Evolutionary conservation across 2,888 invertebrate genomes (phyloP).

Genomic region (Argyra leucocephala): DNA sequence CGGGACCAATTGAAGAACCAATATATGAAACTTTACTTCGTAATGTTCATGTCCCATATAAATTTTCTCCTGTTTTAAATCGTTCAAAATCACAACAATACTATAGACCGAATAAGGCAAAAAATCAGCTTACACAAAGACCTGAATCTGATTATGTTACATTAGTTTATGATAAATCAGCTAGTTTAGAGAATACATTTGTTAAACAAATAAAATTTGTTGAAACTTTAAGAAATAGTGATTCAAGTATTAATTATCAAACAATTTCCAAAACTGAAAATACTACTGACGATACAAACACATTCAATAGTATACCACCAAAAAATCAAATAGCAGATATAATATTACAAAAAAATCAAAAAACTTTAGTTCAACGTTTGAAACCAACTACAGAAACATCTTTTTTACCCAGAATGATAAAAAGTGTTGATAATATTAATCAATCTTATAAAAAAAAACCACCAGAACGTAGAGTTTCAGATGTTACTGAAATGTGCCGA

Average conservation of each 20-base stretch:
- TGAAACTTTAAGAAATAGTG: slow-evolving; percentile 25
- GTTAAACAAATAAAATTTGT: slow-evolving; percentile 22
- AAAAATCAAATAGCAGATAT: not conserved
- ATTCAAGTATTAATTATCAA: slow-evolving; percentile 30
- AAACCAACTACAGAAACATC: slow-evolving; percentile 36
- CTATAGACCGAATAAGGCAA: slow-evolving; percentile 31
- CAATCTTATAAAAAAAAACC: slow-evolving; percentile 31
- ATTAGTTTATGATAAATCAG: slow-evolving; percentile 36
- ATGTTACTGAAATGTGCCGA: slow-evolving; percentile 38
- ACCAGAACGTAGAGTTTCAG: slow-evolving; percentile 39
- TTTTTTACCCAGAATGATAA: slow-evolving; percentile 32
- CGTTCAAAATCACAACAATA: slow-evolving; percentile 38
- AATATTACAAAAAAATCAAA: not conserved
- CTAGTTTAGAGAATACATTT: slow-evolving; percentile 33
- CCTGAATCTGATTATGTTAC: slow-evolving; percentile 44
- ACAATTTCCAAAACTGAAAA: slow-evolving; percentile 22
- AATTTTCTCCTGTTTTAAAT: slow-evolving; percentile 40
- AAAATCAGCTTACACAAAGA: slow-evolving; percentile 27
- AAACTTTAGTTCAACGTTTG: slow-evolving; percentile 15
- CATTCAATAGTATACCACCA: not conserved
- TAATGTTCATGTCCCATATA: slow-evolving; percentile 44
- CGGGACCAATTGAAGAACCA: slow-evolving; percentile 31
- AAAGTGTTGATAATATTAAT: slow-evolving; percentile 33
- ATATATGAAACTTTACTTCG: slow-evolving; percentile 41
- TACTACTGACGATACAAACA: not conserved